Percentiles rank a stretch among this genome's conserved stretches.
Conservation (phyloP, 2,797 vertebrate species). For the Pelobates cultripes region DNA sequence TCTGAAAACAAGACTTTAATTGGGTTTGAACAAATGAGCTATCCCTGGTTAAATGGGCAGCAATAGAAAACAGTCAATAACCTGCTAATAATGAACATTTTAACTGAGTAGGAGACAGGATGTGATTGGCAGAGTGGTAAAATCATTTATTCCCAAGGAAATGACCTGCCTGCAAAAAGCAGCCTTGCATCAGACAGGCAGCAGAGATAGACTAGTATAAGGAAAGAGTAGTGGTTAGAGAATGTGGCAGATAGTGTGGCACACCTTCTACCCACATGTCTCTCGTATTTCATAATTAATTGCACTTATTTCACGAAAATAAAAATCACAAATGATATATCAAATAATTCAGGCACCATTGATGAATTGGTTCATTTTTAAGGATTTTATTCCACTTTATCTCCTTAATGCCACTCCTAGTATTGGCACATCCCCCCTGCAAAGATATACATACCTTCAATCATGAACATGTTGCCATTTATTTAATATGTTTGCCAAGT, state of each 20-base stretch:
- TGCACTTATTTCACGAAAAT: too few species aligned
- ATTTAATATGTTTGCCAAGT: too few species aligned
- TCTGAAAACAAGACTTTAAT: slow-evolving; percentile 42
- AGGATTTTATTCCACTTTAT: too few species aligned
- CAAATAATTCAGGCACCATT: too few species aligned
- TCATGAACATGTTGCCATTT: too few species aligned
- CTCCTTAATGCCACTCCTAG: too few species aligned
- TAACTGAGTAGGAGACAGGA: slow-evolving; percentile 21
- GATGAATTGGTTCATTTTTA: too few species aligned
- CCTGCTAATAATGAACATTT: slow-evolving; percentile 39
- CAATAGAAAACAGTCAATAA: slow-evolving; percentile 45
- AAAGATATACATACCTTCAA: too few species aligned
- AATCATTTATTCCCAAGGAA: slow-evolving; percentile 15
- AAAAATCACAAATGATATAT: too few species aligned
- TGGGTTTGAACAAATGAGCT: slow-evolving; percentile 33
- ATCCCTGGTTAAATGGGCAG: slow-evolving; percentile 29
- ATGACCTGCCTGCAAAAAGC: slow-evolving; percentile 18
- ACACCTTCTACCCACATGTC: too few species aligned
- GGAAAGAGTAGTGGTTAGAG: not conserved
- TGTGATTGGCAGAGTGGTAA: slow-evolving; percentile 20
- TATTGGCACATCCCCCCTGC: too few species aligned
- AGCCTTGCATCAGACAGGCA: not conserved
- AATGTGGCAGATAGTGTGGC: not conserved
- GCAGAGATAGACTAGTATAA: not conserved
- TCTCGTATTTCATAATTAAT: too few species aligned